These are phyloP conservation scores for Galago senegalensis DNA, from an alignment of 2,797 vertebrate genomes.

Conservation along the genomic window DNA sequence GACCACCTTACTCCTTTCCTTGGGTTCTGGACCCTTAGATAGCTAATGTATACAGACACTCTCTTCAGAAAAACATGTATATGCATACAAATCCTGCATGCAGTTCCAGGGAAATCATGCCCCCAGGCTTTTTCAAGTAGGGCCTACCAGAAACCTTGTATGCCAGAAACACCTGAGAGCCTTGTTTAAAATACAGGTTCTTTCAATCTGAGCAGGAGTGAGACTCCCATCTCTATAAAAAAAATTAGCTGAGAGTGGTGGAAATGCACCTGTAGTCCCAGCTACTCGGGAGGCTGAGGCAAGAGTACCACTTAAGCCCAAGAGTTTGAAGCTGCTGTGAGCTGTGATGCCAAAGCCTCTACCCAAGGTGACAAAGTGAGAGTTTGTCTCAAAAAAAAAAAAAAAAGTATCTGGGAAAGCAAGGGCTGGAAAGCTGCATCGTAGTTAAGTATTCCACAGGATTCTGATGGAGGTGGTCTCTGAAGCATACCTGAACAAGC, in stretches of 20 bases:
- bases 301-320: background rate
- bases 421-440: background rate
- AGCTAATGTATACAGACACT: background rate
- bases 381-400: background rate
- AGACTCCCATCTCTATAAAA: background rate
- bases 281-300: background rate
- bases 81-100: background rate
- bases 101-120: background rate
- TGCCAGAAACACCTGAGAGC: background rate
- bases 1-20: background rate
- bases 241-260: background rate
- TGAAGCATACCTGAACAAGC: background rate
- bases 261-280: background rate
- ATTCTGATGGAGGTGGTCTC: background rate
- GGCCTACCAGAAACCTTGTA: background rate
- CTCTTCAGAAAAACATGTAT: fast-evolving
- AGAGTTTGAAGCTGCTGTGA: background rate
- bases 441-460: background rate
- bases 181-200: background rate
- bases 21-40: background rate
- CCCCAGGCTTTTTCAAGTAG: background rate
- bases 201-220: background rate
- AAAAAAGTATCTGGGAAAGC: background rate
- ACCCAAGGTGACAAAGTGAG: too few relatives aligned
- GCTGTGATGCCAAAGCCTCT: too few relatives aligned